phyloP scores from a whole-genome alignment of 1,140 invertebrate genomes.

The Drosophila nigrodunni region DNA sequence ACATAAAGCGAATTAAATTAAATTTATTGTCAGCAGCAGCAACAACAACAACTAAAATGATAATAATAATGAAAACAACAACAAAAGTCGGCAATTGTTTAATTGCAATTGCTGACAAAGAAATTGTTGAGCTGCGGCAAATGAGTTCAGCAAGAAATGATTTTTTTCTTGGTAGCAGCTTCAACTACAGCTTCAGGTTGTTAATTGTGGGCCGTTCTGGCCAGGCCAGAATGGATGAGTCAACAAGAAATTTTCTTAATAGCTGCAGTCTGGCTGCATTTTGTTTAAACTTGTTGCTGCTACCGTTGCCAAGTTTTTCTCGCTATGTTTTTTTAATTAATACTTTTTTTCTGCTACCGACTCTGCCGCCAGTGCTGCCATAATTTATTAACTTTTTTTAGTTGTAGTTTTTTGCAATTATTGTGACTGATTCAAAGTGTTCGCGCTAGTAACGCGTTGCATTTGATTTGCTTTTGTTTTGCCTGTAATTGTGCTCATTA shows the following conservation, averaged over 20 bases:
- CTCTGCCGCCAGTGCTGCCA: slow-evolving; percentile 36
- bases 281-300: slow-evolving; percentile 46
- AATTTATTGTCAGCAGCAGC: slow-evolving; percentile 68
- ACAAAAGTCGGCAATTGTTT: slow-evolving; percentile 67
- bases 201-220: slow-evolving; percentile 68
- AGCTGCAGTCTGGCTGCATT: slow-evolving; percentile 60
- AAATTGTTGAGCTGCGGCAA: slow-evolving; percentile 73
- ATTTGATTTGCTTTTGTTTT: slow-evolving; percentile 77
- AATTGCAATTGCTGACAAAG: slow-evolving; percentile 76
- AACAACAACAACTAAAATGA: slow-evolving; percentile 28
- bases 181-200: slow-evolving; percentile 40
- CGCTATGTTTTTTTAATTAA: slow-evolving; percentile 70
- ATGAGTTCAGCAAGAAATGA: slow-evolving; percentile 78
- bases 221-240: slow-evolving; percentile 63
- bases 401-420: slow-evolving; percentile 57
- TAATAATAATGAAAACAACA: slow-evolving; percentile 24
- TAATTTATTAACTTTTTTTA: slow-evolving; percentile 75
- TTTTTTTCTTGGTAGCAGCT: slow-evolving; percentile 64
- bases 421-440: slow-evolving; percentile 77
- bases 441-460: slow-evolving; percentile 70
- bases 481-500: slow-evolving; percentile 77
- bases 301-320: slow-evolving; percentile 74
- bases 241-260: slow-evolving; percentile 82
- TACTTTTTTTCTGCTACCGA: slow-evolving; percentile 55
- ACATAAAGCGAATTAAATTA: slow-evolving; percentile 64